A percentile compares a stretch with the other conserved stretches of the same genome.
Evolutionary conservation across 2,797 vertebrate species (phyloP).

Genomic region (Myotis myotis): DNA sequence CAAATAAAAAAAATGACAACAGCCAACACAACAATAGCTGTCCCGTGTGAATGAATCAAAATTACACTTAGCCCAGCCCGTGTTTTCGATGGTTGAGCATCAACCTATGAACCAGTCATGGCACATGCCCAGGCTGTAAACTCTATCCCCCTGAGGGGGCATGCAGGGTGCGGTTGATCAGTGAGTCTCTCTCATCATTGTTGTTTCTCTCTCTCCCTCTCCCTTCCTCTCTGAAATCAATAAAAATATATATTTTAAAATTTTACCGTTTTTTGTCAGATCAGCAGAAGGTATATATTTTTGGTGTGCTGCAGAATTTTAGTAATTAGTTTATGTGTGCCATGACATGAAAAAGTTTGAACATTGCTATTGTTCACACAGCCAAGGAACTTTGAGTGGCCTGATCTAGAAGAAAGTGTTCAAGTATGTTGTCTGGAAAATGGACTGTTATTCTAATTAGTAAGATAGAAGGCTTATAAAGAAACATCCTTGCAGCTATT

Average conservation of each 20-base stretch:
- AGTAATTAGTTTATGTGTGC: background rate
- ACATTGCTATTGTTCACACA: background rate
- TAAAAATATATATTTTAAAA: too few species aligned
- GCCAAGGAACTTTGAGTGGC: background rate
- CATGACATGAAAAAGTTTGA: background rate
- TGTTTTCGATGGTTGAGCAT: too few species aligned
- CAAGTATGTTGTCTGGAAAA: background rate
- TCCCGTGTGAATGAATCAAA: background rate
- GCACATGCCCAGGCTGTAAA: too few species aligned
- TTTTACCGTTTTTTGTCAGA: background rate
- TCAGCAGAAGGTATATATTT: background rate
- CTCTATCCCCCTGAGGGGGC: too few species aligned
- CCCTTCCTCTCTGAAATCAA: too few species aligned
- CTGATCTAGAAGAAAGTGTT: background rate
- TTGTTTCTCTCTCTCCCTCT: too few species aligned
- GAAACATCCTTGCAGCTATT: constrained; percentile 6
- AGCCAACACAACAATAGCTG: background rate
- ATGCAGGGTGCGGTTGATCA: too few species aligned
- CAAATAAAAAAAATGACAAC: background rate
- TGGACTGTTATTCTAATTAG: background rate
- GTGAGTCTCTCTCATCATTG: too few species aligned
- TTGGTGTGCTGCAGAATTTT: background rate
- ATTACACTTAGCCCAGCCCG: background rate
- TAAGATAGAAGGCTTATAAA: background rate
- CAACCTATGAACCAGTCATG: too few species aligned